Conservation (phyloP, 2,888 invertebrate species). For the Polydrusus cervinus region DNA sequence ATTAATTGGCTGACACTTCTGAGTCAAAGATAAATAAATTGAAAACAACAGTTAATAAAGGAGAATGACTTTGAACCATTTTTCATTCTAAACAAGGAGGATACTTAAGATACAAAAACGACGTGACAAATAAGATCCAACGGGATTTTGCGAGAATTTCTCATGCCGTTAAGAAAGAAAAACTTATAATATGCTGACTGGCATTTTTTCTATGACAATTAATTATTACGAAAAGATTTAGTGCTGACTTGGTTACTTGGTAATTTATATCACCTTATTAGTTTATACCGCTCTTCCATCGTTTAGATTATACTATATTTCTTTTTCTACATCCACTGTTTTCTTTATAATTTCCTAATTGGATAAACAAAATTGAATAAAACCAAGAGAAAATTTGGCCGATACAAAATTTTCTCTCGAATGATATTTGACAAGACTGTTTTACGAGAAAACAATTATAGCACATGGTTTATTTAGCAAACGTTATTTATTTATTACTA, state of each 20-base stretch:
- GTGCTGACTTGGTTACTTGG: neutral
- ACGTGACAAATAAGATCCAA: slow-evolving; percentile 34
- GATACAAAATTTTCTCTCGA: too few species aligned
- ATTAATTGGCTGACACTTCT: too few species aligned
- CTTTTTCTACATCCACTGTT: too few species aligned
- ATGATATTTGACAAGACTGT: too few species aligned
- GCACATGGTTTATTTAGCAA: too few species aligned
- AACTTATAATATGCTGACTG: slow-evolving; percentile 27
- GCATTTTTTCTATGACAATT: slow-evolving; percentile 15
- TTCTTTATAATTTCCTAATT: too few species aligned
- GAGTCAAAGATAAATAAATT: neutral
- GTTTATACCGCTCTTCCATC: too few species aligned
- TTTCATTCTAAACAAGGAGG: slow-evolving; percentile 11
- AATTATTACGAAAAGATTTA: slow-evolving; percentile 14
- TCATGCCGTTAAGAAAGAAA: neutral
- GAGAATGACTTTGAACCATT: neutral
- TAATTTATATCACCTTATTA: slow-evolving; percentile 1
- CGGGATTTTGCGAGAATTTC: slow-evolving; percentile 27
- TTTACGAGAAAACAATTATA: too few species aligned
- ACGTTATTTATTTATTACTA: too few species aligned
- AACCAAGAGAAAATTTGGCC: too few species aligned
- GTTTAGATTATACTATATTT: too few species aligned
- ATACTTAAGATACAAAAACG: slow-evolving; percentile 2
- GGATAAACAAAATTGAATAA: too few species aligned
- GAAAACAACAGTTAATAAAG: neutral